Evolutionary conservation across 2,797 vertebrate species (phyloP).

Genomic region (Coluber constrictor): DNA sequence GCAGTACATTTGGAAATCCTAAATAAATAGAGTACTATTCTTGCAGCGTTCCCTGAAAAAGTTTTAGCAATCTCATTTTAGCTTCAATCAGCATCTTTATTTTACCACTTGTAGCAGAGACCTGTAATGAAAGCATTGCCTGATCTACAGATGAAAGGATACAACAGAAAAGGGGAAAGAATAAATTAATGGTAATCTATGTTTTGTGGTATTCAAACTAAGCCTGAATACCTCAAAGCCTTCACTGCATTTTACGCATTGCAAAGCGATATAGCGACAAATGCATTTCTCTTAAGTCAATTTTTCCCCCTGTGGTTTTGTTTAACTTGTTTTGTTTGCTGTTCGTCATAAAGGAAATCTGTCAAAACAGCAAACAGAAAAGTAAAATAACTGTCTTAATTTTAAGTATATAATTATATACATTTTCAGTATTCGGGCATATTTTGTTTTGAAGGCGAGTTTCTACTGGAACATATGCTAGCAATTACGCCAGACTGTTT

Average conservation of each 20-base stretch:
- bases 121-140: slow-evolving; percentile 34
- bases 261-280: slow-evolving; percentile 71
- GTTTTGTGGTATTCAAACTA: slow-evolving; percentile 66
- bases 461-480: slow-evolving; percentile 43
- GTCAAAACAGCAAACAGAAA: slow-evolving; percentile 71
- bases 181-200: slow-evolving; percentile 65
- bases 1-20: background rate
- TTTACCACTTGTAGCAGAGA: slow-evolving; percentile 25
- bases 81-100: background rate
- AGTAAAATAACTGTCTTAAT: slow-evolving; percentile 49
- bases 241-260: slow-evolving; percentile 45
- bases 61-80: background rate
- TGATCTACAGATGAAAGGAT: slow-evolving; percentile 51
- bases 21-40: background rate
- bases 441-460: slow-evolving; percentile 60
- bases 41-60: background rate
- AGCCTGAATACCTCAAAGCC: slow-evolving; percentile 74
- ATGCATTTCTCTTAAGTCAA: slow-evolving; percentile 71
- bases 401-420: slow-evolving; percentile 57
- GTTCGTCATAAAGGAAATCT: slow-evolving; percentile 68
- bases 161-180: slow-evolving; percentile 38
- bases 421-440: slow-evolving; percentile 56
- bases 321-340: slow-evolving; percentile 22
- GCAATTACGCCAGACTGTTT: slow-evolving; percentile 52
- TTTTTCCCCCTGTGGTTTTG: background rate